These are phyloP conservation scores for Perca fluviatilis DNA, from an alignment of 2,113 vertebrate genomes.

Conservation along the genomic window DNA sequence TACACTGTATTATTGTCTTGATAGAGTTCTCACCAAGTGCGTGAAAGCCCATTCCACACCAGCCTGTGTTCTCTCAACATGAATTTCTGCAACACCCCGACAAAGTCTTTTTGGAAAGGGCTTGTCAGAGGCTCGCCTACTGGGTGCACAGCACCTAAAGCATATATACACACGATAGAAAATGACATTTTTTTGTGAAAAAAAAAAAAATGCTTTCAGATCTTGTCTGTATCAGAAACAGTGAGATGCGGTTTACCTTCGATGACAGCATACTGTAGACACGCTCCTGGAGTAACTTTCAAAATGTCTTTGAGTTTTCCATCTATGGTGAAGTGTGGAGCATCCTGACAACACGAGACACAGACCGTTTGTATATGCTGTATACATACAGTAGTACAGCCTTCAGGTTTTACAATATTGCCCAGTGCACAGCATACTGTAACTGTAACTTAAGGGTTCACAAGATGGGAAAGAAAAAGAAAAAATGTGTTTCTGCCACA, in stretches of 20 bases:
- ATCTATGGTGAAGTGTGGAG: constrained; percentile 86
- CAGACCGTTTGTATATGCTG: not conserved
- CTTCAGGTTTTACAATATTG: not conserved
- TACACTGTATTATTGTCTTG: not conserved
- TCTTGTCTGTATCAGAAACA: constrained; percentile 12
- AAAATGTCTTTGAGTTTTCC: constrained; percentile 81
- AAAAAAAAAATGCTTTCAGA: not conserved
- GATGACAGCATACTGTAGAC: constrained; percentile 88
- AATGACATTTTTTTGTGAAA: not conserved
- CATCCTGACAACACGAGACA: constrained; percentile 81
- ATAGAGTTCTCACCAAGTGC: constrained; percentile 84
- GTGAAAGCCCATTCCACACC: constrained; percentile 88
- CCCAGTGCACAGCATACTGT: not conserved
- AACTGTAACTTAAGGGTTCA: not conserved
- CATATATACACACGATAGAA: not conserved
- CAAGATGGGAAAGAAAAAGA: not conserved
- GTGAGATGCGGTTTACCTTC: constrained; percentile 84
- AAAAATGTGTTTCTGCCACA: not conserved
- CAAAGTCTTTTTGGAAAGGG: constrained; percentile 84
- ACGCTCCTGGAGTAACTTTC: constrained; percentile 83
- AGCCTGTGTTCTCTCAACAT: constrained; percentile 89
- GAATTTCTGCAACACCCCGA: constrained; percentile 90
- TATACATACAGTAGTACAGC: not conserved
- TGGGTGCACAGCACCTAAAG: constrained; percentile 86
- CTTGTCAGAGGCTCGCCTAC: constrained; percentile 83